Percentiles rank a stretch among this genome's conserved stretches.
Conservation (phyloP, 2,797 vertebrate species). For the Urocyon cinereoargenteus region DNA sequence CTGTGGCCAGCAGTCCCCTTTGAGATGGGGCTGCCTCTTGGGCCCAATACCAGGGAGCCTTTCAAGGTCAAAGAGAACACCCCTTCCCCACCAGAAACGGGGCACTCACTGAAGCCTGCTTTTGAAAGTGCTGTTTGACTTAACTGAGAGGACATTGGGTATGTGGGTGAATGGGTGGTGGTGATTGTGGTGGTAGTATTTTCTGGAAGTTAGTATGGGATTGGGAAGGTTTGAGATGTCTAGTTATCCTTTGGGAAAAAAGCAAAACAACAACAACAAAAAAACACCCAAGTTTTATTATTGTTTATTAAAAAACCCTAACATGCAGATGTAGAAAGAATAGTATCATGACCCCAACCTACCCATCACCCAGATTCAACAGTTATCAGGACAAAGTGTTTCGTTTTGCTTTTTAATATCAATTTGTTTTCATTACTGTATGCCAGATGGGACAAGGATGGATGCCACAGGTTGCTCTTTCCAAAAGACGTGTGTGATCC, state of each 20-base stretch:
- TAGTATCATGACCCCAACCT: not conserved
- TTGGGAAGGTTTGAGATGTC: not conserved
- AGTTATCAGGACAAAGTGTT: not conserved
- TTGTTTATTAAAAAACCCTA: constrained; percentile 9
- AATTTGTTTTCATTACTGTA: not conserved
- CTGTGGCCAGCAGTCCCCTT: not conserved
- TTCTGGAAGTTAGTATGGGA: not conserved
- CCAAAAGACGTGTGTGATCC: not conserved
- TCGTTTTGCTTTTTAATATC: not conserved
- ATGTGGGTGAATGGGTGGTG: not conserved
- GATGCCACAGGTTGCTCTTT: not conserved
- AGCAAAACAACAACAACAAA: not conserved
- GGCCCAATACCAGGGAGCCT: not conserved
- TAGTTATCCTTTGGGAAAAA: not conserved
- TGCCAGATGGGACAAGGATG: not conserved
- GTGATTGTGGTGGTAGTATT: not conserved
- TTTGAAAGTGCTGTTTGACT: not conserved
- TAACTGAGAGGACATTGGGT: not conserved
- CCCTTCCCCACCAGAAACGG: not conserved
- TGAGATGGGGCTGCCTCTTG: not conserved
- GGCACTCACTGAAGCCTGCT: not conserved
- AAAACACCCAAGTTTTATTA: not conserved
- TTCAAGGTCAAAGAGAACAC: not conserved
- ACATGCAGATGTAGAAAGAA: constrained; percentile 27
- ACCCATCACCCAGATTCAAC: not conserved